Evolutionary conservation across 2,888 invertebrate genomes (phyloP).

Genomic region (Lathronympha strigana): DNA sequence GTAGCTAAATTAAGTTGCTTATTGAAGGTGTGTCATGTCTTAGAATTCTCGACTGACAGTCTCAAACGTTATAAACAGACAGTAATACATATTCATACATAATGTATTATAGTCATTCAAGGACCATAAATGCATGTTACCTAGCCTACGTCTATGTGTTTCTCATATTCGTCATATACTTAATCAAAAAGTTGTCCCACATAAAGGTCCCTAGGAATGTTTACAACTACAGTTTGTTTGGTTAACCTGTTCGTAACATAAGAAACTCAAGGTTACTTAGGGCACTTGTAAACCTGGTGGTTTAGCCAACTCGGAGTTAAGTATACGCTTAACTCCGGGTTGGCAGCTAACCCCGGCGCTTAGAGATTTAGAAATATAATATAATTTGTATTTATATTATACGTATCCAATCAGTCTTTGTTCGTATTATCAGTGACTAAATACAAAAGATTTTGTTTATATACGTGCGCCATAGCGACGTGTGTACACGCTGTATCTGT

Average conservation of each 20-base stretch:
- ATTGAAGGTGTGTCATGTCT: conserved; percentile 16
- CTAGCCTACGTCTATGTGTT: too few species aligned
- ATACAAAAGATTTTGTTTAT: conserved; percentile 38
- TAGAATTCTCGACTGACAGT: conserved; percentile 18
- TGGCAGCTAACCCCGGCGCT: too few species aligned
- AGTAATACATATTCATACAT: conserved; percentile 6
- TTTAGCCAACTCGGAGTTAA: too few species aligned
- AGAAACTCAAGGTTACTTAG: too few species aligned
- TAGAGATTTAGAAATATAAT: background rate
- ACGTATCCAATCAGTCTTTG: conserved; percentile 21
- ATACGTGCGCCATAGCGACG: conserved; percentile 11
- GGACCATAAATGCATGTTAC: background rate
- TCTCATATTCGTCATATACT: too few species aligned
- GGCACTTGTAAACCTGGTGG: too few species aligned
- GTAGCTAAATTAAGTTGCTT: conserved; percentile 18
- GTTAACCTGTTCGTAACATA: too few species aligned
- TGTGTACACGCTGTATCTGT: conserved; percentile 31
- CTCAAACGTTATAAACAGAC: conserved; percentile 4
- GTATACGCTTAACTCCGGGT: too few species aligned
- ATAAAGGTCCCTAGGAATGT: too few species aligned
- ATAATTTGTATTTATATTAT: background rate
- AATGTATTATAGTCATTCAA: background rate
- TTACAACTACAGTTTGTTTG: too few species aligned
- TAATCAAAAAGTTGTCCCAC: too few species aligned
- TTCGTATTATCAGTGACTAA: conserved; percentile 31